Percentiles rank a stretch among this genome's conserved stretches.
Conservation (phyloP, 2,113 vertebrate genomes). For the Carollia perspicillata region DNA sequence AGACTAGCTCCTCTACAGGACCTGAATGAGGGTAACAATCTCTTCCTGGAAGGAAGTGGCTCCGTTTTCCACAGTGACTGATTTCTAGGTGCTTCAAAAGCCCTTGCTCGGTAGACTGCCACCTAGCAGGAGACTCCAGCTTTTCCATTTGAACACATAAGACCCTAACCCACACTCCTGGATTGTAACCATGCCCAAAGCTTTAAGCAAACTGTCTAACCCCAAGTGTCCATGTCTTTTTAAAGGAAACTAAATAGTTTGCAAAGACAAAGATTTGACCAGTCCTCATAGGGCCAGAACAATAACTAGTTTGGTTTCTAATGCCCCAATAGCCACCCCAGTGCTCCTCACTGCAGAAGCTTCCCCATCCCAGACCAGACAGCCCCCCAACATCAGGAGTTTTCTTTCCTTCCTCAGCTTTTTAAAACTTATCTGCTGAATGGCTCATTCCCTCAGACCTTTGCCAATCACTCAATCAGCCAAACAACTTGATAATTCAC, state of each 20-base stretch:
- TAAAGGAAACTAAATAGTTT: background rate
- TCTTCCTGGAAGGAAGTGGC: background rate
- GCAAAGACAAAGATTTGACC: background rate
- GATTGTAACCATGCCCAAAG: background rate
- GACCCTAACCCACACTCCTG: background rate
- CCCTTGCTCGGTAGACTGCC: background rate
- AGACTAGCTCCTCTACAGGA: background rate
- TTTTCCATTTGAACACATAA: background rate
- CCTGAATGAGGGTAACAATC: background rate
- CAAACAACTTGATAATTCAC: slow-evolving; percentile 11
- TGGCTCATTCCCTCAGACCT: background rate
- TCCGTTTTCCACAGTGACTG: background rate
- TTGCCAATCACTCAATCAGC: background rate
- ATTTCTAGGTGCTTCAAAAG: background rate
- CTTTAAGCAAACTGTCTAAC: background rate
- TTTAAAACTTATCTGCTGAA: background rate
- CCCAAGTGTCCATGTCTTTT: background rate
- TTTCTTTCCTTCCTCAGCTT: background rate
- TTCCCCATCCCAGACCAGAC: background rate
- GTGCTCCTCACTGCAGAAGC: background rate
- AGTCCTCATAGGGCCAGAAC: background rate
- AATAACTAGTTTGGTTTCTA: background rate
- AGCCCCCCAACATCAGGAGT: background rate
- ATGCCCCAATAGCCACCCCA: background rate
- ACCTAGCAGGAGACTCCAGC: background rate